Base-by-base conservation (phyloP, 2,797 vertebrate species). In the Catamblyrhynchus diadema region DNA sequence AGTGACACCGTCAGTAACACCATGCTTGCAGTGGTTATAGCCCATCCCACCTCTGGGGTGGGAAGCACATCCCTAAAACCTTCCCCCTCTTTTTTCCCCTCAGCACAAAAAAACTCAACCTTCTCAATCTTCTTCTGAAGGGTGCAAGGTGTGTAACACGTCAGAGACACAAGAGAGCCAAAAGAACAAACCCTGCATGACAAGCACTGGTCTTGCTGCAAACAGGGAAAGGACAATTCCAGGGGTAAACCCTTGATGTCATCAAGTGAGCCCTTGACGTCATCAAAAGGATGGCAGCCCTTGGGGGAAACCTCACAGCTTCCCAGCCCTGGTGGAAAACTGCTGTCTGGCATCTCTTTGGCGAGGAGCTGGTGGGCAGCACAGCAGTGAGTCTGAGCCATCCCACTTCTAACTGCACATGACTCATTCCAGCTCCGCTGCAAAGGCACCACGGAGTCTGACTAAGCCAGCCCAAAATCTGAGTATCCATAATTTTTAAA, bases 1-100 rank as follows among this genome's bases (percentile, higher is more conserved):
- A 50, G 28, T 17, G 44, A 51, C 14, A 9, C 0, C 13, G 62
- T 35, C 0, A 0, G 56, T 44, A 83, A 61, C 1, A 1, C 50
- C 53, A 42, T 5, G 4, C 39, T 65, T 51, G 47, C 44, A 77
- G 82, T 32, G 42, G 65, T 84, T 60, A 72, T 3, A 39, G 27
- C 59, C 74, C 47, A 61, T 48, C 42, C 54, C 50, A 67, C 32
- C 32, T 67, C 18, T 33, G 33, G 12, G 33, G 20, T 56, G 44
- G 32, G 17, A 60, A 78, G 59, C 4, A 67, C 19, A 83, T 28
- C 11, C 61, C 41, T 66, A 67, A 9, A 79, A 82, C 32, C 15
- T 33, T 8, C 14, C 22, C 65, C 19, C 9, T 59, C 33, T 27
- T 39, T 33, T 66, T 51, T 3, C 1, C 4, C 22, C 39, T 80